Percentiles rank a stretch among this genome's conserved stretches.
These are phyloP conservation scores for Andinoacara biseriatus DNA, from an alignment of 2,113 vertebrate genomes.

Conservation along the genomic window DNA sequence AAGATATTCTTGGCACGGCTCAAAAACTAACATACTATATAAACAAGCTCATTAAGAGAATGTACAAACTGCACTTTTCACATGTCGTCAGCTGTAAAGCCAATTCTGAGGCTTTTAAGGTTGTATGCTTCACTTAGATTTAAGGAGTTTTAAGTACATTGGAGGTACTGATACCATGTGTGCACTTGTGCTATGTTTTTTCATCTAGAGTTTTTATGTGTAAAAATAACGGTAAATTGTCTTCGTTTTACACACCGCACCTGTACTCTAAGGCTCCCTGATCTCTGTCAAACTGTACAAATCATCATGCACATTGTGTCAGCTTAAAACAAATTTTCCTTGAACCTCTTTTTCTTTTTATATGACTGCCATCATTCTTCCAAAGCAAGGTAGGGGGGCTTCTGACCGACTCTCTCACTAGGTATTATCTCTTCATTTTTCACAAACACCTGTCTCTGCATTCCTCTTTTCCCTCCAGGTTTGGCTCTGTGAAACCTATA, in stretches of 20 bases:
- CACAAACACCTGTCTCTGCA: slow-evolving; percentile 66
- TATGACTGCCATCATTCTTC: slow-evolving; percentile 50
- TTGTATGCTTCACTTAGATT: neutral
- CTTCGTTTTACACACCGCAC: neutral
- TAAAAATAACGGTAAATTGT: neutral
- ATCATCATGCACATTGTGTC: slow-evolving; percentile 7
- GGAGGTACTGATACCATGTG: neutral
- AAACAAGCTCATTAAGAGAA: slow-evolving; percentile 34
- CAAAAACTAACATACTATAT: slow-evolving; percentile 10
- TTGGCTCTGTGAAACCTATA: slow-evolving; percentile 55
- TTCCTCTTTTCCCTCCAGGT: slow-evolving; percentile 53
- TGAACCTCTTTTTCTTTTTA: slow-evolving; percentile 33
- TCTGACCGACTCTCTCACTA: slow-evolving; percentile 55
- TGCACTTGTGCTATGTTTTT: neutral
- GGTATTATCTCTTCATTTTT: slow-evolving; percentile 62
- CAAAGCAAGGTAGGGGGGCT: slow-evolving; percentile 22
- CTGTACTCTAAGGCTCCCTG: neutral
- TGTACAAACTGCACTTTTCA: slow-evolving; percentile 14
- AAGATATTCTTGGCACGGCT: slow-evolving; percentile 26
- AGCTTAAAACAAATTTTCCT: slow-evolving; percentile 36
- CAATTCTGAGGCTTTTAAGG: neutral
- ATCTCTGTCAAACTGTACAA: slow-evolving; percentile 28
- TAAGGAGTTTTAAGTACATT: neutral
- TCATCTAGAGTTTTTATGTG: neutral
- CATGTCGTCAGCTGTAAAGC: slow-evolving; percentile 3